Conservation (phyloP, 2,113 vertebrate genomes). For the Meleagris gallopavo region DNA sequence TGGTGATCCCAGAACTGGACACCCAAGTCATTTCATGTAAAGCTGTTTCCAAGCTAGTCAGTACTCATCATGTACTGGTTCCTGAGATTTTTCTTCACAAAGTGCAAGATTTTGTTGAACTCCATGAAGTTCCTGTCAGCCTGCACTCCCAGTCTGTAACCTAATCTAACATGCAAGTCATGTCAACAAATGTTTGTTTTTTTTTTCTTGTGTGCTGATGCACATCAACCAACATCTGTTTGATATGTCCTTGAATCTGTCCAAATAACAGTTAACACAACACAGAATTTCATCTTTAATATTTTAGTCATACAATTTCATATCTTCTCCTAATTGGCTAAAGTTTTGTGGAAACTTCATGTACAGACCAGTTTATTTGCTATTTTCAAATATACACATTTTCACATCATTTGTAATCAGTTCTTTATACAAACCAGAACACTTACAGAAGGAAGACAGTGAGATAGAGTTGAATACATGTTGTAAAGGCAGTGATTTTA, state of each 20-base stretch:
- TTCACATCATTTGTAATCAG: neutral
- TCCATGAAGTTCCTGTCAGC: neutral
- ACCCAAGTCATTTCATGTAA: neutral
- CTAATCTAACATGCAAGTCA: fast-evolving
- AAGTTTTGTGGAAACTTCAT: neutral
- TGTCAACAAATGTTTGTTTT: neutral
- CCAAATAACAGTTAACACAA: neutral
- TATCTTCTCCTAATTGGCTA: neutral
- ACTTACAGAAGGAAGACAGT: neutral
- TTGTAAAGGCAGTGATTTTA: neutral
- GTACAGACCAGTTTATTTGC: neutral
- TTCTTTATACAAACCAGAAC: neutral
- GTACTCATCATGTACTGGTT: neutral
- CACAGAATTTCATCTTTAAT: neutral
- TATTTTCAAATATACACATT: neutral
- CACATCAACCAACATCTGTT: neutral
- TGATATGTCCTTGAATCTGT: neutral
- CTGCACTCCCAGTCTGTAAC: neutral
- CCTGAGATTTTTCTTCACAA: neutral
- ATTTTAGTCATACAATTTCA: neutral
- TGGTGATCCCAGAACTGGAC: neutral
- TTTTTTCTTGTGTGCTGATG: neutral
- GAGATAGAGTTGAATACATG: neutral
- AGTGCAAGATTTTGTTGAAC: neutral
- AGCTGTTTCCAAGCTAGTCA: neutral